Evolutionary conservation across 23 tunicate species (phyloP), one percentile per base, ranked within the genome.

Genomic region (Pegea sp.): DNA sequence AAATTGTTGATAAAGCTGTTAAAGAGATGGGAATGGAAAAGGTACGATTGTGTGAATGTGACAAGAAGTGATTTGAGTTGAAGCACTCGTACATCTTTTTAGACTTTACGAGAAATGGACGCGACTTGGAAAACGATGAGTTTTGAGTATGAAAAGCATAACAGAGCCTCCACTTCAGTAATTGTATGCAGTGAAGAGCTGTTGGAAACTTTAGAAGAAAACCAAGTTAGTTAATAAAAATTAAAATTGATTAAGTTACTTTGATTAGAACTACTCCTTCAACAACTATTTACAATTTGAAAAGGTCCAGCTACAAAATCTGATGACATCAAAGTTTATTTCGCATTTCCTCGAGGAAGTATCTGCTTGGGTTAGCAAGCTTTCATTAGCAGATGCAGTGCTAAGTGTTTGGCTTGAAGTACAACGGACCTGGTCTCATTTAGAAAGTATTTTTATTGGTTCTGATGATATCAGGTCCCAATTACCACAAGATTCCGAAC

Each of bases 21-120:
- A 89, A 89, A 60, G 98, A 89, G 62, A 76, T 89, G 98, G 98
- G 90, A 48, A 89, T 77, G 90, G 98, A 89, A 62, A 89, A 89
- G 71, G 88, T 77, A 33, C 24, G 38, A 6, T 62, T 27, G 4
- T 28, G 23, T n/a, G 24, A 61, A 69, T n/a, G n/a, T n/a, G n/a
- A n/a, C n/a, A n/a, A n/a, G 16, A 11, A 38, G 11, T 11, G 46
- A 11, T 38, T 11, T 11, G 16, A 16, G 13, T 38, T 38, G 13
- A n/a, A n/a, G n/a, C n/a, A n/a, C n/a, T n/a, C n/a, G 16, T 16
- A 8, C 11, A 7, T 43, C 11, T 18, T 11, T 22, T 24, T 61
- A 84, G 95, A 84, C 79, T 28, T 30, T 84, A 26, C 63, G 73
- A 55, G 95, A 84, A 54, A 57, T 84, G 48, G 95, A 84, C 53